Percentiles rank a stretch among this genome's conserved stretches.
Evolutionary conservation across 1,140 invertebrate species (phyloP).

Genomic region (Megalopta genalis): DNA sequence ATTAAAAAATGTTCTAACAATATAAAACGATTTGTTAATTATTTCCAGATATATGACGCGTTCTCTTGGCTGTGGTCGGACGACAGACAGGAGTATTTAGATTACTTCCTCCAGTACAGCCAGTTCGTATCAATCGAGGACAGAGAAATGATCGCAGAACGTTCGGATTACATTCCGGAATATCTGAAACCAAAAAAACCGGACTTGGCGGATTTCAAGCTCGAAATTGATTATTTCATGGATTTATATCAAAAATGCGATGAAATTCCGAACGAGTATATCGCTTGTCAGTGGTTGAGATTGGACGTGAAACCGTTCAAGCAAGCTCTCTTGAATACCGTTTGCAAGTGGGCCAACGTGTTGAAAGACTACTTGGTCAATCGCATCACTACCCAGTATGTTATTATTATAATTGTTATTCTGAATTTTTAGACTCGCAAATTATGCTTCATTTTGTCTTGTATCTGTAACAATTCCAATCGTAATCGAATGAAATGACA

Average conservation of each 20-base stretch:
- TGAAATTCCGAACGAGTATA: constrained; percentile 73
- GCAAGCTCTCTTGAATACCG: constrained; percentile 86
- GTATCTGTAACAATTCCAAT: no score
- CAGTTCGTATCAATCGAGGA: constrained; percentile 82
- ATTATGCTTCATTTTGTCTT: no score
- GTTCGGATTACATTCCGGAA: constrained; percentile 71
- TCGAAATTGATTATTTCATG: constrained; percentile 83
- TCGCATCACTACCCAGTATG: constrained; percentile 81
- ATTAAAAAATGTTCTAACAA: no score
- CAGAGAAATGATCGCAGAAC: constrained; percentile 75
- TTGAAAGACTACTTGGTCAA: constrained; percentile 89
- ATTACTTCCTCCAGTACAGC: constrained; percentile 85
- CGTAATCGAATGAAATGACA: no score
- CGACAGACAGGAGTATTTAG: constrained; percentile 83
- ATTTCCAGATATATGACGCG: constrained; percentile 66
- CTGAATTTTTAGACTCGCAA: no score
- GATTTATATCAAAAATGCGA: constrained; percentile 82
- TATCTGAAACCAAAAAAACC: constrained; percentile 79
- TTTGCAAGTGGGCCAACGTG: constrained; percentile 89
- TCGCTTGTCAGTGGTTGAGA: constrained; percentile 87
- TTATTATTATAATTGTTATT: neutral
- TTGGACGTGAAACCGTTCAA: constrained; percentile 87
- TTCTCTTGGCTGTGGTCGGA: constrained; percentile 85
- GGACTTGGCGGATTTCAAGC: constrained; percentile 82
- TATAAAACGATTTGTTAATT: neutral